Evolutionary conservation across 2,888 invertebrate genomes (phyloP).

Genomic region (Lycaena phlaeas): DNA sequence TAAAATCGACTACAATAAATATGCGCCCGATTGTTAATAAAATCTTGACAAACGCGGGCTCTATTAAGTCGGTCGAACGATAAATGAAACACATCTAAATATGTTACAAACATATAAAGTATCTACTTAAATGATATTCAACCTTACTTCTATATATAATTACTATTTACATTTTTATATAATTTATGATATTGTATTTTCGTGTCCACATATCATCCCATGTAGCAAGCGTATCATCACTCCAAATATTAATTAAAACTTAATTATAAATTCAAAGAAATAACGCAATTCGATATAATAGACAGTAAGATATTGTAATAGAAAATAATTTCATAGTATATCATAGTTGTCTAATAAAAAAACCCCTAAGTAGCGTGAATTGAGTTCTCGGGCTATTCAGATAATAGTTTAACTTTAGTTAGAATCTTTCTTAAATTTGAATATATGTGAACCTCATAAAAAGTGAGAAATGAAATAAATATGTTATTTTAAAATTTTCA

Average conservation of each 20-base stretch:
- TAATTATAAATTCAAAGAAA: not conserved
- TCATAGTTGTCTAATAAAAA: too few species aligned
- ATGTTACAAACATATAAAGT: conserved; percentile 52
- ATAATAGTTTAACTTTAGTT: too few species aligned
- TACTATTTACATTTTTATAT: conserved; percentile 54
- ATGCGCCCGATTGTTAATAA: conserved; percentile 20
- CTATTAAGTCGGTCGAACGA: conserved; percentile 30
- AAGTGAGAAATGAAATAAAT: too few species aligned
- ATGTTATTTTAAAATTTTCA: too few species aligned
- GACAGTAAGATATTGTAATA: not conserved
- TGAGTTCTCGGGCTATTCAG: too few species aligned
- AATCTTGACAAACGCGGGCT: conserved; percentile 17
- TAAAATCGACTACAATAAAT: conserved; percentile 31
- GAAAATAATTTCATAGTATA: too few species aligned
- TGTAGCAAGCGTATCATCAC: conserved; percentile 7
- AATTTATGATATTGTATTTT: conserved; percentile 31
- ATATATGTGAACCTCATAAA: too few species aligned
- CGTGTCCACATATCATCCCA: conserved; percentile 13
- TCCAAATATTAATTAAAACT: not conserved
- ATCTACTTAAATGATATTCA: conserved; percentile 47
- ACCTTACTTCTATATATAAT: conserved; percentile 35
- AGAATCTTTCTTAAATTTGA: too few species aligned
- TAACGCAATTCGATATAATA: not conserved
- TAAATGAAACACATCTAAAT: conserved; percentile 63
- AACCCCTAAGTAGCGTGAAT: too few species aligned